These are phyloP conservation scores for Ariopsis seemanni DNA, from an alignment of 2,113 vertebrate genomes.

Conservation along the genomic window DNA sequence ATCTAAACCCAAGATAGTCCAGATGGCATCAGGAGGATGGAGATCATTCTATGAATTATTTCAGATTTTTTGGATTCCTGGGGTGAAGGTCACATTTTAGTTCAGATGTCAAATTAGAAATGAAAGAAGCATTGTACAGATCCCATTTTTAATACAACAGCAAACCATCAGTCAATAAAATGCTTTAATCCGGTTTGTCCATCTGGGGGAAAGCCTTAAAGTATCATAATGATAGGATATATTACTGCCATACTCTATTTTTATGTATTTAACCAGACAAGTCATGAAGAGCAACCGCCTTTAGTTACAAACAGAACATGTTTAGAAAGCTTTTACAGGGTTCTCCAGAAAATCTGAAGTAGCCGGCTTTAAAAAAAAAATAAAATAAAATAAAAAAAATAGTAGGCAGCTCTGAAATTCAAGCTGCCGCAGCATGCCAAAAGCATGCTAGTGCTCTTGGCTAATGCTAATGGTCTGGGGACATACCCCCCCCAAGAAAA, in stretches of 20 bases:
- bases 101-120: not conserved
- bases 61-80: not conserved
- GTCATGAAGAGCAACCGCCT: not conserved
- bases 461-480: too few relatives aligned
- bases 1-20: not conserved
- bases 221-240: not conserved
- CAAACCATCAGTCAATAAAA: not conserved
- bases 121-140: not conserved
- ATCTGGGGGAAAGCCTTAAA: not conserved
- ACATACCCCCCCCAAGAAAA: too few relatives aligned
- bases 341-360: too few relatives aligned
- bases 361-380: too few relatives aligned
- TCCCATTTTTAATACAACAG: not conserved
- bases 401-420: too few relatives aligned
- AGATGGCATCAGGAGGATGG: not conserved
- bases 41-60: not conserved
- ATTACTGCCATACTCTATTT: not conserved
- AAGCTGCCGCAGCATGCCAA: too few relatives aligned
- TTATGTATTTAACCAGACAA: too few relatives aligned
- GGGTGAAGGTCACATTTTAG: not conserved
- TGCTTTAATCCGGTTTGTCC: not conserved
- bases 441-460: too few relatives aligned
- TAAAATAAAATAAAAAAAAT: too few relatives aligned
- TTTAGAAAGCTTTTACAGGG: not conserved
- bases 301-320: not conserved